phyloP scores from a whole-genome alignment of 2,888 invertebrate genomes.

The Cheilosia grossa region DNA sequence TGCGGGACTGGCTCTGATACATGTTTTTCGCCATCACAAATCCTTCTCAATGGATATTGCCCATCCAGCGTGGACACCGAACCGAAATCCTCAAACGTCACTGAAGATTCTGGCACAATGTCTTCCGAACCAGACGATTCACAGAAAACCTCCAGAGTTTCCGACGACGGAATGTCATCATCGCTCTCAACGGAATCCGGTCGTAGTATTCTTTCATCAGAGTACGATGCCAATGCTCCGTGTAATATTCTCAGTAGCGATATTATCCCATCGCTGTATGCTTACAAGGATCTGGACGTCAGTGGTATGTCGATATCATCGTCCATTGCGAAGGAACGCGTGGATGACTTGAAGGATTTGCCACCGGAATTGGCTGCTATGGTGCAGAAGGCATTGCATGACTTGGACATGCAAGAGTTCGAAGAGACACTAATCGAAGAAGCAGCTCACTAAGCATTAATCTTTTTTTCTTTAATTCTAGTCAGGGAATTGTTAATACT shows the following conservation, averaged over 20 bases:
- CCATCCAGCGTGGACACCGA: constrained; percentile 84
- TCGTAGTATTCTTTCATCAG: constrained; percentile 81
- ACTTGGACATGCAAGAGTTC: constrained; percentile 82
- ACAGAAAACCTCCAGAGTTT: constrained; percentile 77
- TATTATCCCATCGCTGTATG: constrained; percentile 76
- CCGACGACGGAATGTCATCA: constrained; percentile 80
- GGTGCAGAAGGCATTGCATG: constrained; percentile 85
- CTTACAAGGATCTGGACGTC: constrained; percentile 76
- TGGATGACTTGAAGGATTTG: constrained; percentile 84
- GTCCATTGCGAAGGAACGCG: constrained; percentile 81
- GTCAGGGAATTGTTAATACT: constrained; percentile 60
- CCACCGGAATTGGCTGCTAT: constrained; percentile 86
- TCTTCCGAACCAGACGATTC: constrained; percentile 79
- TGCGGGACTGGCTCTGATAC: constrained; percentile 75
- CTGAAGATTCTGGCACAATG: constrained; percentile 81
- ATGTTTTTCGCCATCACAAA: constrained; percentile 85
- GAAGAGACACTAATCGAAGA: constrained; percentile 77
- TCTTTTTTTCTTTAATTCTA: constrained; percentile 31
- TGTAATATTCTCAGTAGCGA: constrained; percentile 76
- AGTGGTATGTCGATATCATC: constrained; percentile 77
- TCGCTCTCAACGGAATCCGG: constrained; percentile 82
- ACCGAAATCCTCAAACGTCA: constrained; percentile 82
- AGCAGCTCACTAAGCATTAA: constrained; percentile 27
- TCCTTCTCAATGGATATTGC: constrained; percentile 87
- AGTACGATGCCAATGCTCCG: constrained; percentile 79